phyloP scores from a whole-genome alignment of 35 echinoderm and acorn worm genomes.

The Apostichopus parvimensis region DNA sequence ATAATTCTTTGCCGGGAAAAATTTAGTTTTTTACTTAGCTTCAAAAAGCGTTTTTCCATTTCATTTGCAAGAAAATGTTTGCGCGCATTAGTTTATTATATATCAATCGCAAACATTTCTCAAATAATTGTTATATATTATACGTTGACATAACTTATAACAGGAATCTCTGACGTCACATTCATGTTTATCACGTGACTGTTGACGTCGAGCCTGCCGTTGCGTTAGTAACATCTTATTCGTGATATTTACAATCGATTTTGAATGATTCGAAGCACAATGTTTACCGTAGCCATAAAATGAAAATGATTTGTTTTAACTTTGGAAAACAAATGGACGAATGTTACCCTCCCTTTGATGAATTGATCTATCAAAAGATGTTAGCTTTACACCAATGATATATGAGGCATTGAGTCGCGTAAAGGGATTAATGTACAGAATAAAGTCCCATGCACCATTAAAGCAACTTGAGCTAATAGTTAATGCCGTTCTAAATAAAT shows the following conservation, averaged over 20 bases:
- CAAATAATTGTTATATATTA: too few relatives aligned
- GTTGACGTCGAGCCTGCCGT: background rate
- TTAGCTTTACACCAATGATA: background rate
- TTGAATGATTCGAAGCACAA: background rate
- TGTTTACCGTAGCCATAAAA: conserved; percentile 10
- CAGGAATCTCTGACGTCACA: background rate
- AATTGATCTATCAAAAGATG: background rate
- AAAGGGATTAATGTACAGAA: conserved; percentile 14
- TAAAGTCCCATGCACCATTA: background rate
- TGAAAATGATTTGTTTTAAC: conserved; percentile 23
- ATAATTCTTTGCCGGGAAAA: too few relatives aligned
- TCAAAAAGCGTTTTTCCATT: too few relatives aligned
- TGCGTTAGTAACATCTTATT: background rate
- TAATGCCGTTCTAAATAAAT: background rate
- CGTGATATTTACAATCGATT: conserved; percentile 3
- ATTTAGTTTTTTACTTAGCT: too few relatives aligned
- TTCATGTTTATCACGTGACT: background rate
- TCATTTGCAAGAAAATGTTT: too few relatives aligned
- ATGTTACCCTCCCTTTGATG: background rate
- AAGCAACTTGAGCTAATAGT: background rate
- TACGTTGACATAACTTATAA: too few relatives aligned
- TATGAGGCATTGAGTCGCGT: conserved; percentile 3
- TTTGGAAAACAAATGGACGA: background rate
- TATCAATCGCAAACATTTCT: too few relatives aligned
- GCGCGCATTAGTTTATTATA: too few relatives aligned